These are phyloP conservation scores for Nomada goodeniana DNA, from an alignment of 2,888 invertebrate genomes.

Conservation along the genomic window DNA sequence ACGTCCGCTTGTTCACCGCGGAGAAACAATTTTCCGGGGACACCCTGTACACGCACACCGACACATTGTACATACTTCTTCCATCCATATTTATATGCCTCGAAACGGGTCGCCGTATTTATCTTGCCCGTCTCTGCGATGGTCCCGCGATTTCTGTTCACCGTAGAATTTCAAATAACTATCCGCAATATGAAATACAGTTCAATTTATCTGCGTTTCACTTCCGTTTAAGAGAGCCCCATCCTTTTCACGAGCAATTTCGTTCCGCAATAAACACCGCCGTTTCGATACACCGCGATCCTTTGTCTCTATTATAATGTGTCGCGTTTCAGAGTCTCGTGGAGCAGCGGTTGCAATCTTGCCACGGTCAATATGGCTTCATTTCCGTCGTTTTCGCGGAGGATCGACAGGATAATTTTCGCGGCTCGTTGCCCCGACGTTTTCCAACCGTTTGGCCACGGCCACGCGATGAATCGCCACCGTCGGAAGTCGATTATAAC, in stretches of 20 bases:
- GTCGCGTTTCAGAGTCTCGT: conserved; percentile 7
- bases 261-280: conserved; percentile 11
- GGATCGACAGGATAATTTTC: conserved; percentile 50
- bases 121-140: conserved; percentile 6
- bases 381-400: conserved; percentile 47
- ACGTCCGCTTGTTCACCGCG: too few relatives aligned
- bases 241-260: background rate
- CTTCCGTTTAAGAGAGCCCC: background rate
- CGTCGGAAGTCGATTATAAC: conserved; percentile 51
- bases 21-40: background rate
- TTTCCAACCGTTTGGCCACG: conserved; percentile 27
- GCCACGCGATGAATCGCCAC: conserved; percentile 23
- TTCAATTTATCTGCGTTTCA: background rate
- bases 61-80: conserved; percentile 6
- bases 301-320: conserved; percentile 13
- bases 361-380: conserved; percentile 2
- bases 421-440: conserved; percentile 45
- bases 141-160: conserved; percentile 23
- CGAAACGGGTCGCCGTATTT: conserved; percentile 26
- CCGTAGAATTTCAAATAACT: background rate
- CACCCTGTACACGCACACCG: background rate
- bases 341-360: background rate
- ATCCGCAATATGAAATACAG: too few relatives aligned
- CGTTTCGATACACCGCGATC: background rate
- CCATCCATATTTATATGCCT: conserved; percentile 47